phyloP scores from a whole-genome alignment of 2,113 vertebrate genomes.

The Hipposideros armiger region DNA sequence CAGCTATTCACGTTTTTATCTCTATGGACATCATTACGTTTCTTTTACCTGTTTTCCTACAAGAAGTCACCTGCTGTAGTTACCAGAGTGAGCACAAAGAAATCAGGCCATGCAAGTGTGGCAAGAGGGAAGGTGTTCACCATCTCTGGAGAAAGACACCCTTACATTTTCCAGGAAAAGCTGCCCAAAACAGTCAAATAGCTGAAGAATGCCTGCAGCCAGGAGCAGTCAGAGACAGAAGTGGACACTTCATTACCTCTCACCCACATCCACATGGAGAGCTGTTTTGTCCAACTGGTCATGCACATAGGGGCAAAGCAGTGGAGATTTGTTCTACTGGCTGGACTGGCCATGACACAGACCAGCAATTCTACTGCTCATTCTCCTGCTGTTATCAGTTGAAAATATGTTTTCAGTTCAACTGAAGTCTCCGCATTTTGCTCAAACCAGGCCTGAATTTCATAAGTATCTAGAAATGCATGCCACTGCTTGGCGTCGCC shows the following conservation, averaged over 20 bases:
- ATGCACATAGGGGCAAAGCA: neutral
- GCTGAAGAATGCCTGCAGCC: no score
- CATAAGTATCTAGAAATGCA: neutral
- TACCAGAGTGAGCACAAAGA: neutral
- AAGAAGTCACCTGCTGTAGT: neutral
- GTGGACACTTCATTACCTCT: accelerated
- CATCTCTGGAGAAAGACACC: neutral
- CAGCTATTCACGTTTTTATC: neutral
- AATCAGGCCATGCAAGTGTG: neutral
- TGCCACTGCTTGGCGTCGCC: neutral
- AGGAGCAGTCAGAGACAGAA: neutral
- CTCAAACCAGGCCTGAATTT: neutral
- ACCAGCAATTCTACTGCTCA: neutral
- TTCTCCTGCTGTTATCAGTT: neutral
- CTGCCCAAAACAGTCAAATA: no score
- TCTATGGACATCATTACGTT: neutral
- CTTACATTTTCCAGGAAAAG: no score
- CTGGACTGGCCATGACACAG: accelerated
- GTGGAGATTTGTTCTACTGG: accelerated
- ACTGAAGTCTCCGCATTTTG: neutral
- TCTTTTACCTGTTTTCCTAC: neutral
- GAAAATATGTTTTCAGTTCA: neutral
- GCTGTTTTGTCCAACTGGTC: no score
- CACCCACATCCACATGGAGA: no score
- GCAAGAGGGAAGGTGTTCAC: no score